Evolutionary conservation across 64 coral and sea anemone species (phyloP).

Genomic region (Montipora foliosa): DNA sequence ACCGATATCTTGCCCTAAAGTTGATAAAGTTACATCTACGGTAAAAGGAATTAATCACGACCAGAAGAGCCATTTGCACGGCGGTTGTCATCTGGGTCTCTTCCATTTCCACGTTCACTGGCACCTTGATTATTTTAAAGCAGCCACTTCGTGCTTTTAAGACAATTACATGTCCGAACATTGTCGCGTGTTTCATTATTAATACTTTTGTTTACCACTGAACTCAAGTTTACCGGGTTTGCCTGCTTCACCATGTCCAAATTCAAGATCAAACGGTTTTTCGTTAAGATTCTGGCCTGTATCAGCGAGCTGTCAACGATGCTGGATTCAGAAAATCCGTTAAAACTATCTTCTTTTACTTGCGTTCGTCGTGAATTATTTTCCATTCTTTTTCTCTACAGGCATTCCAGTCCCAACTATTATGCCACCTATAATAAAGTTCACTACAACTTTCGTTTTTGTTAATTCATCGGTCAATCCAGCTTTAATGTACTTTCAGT

Average conservation of each 20-base stretch:
- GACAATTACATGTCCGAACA: background rate
- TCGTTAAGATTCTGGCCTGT: background rate
- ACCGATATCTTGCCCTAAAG: slow-evolving; percentile 16
- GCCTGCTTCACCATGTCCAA: background rate
- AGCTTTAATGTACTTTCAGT: background rate
- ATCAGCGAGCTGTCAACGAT: background rate
- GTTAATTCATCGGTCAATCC: background rate
- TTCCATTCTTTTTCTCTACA: background rate
- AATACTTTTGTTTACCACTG: slow-evolving; percentile 72
- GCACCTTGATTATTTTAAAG: no score
- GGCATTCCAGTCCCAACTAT: background rate
- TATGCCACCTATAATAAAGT: background rate
- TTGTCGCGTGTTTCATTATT: background rate
- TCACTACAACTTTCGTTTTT: background rate
- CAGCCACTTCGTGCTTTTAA: background rate
- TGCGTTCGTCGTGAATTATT: background rate
- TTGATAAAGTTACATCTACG: slow-evolving; percentile 21
- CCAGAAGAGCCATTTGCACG: background rate
- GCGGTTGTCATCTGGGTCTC: slow-evolving; percentile 1
- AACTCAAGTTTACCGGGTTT: slow-evolving; percentile 73
- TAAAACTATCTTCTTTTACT: slow-evolving; percentile 2
- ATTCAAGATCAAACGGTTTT: background rate
- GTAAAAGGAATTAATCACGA: slow-evolving; percentile 4
- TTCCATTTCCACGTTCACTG: background rate
- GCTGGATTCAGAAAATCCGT: slow-evolving; percentile 23